Evolutionary conservation across 2,113 vertebrate species (phyloP), one percentile per base, ranked within the genome.

Genomic region (Cathartes aura): DNA sequence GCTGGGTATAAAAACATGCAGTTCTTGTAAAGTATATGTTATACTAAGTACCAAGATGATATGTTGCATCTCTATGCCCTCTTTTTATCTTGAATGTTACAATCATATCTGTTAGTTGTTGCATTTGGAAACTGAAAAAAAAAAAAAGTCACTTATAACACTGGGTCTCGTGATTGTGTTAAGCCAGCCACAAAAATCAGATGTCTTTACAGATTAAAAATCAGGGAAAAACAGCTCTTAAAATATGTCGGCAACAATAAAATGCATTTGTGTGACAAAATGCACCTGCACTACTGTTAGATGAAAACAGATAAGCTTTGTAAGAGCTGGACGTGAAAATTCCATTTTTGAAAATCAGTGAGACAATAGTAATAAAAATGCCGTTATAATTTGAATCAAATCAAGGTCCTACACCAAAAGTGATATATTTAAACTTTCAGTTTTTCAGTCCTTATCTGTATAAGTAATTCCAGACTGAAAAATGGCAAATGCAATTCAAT

Each of bases 11-110:
- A 91, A 93, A 88, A 30, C 26, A 55, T 58, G 45, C 66, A 76
- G 66, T 53, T 88, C 36, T 84, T 83, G 30, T 52, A 82, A 94
- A 93, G 63, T 95, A 76, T 67, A 88, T n/a, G 53, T 87, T 95
- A 20, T 7, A 4, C n/a, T 38, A 76, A 86, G 64, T 48, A 60
- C 36, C 30, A 47, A 82, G 78, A 93, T 82, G 22, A 53, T 86
- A 56, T 1, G 58, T 68, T 95, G 38, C 36, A 36, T 82, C 29
- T 84, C 38, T 82, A 1, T 40, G 40, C 21, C 15, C 38, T 89
- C 40, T 60, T 90, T 92, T 70, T 82, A 20, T 80, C 53, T 82
- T n/a, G 13, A 72, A 29, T 48, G 4, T n/a, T 92, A 29, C 30
- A 80, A n/a, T 83, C 12, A 8, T 64, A 45, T 86, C n/a, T 87